Evolutionary conservation across 2,797 vertebrate species (phyloP).

Genomic region (Arnoldichthys spilopterus): DNA sequence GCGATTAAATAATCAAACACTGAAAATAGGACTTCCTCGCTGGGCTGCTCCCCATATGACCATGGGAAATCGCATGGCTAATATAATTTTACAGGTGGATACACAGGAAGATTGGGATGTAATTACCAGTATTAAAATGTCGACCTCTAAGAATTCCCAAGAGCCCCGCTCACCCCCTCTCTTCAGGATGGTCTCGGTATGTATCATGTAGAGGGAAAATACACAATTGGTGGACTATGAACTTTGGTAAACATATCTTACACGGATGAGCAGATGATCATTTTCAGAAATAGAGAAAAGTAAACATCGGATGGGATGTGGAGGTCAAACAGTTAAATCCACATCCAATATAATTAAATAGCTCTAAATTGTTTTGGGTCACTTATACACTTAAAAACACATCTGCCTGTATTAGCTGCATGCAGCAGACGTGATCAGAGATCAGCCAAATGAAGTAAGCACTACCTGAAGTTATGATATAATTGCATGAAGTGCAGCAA

Average conservation of each 20-base stretch:
- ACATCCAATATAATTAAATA: conserved; percentile 53
- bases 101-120: conserved; percentile 58
- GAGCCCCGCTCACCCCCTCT: conserved; percentile 39
- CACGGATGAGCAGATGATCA: conserved; percentile 32
- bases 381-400: conserved; percentile 18
- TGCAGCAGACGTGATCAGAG: background rate
- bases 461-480: background rate
- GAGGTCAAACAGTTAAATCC: conserved; percentile 48
- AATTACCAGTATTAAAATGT: conserved; percentile 64
- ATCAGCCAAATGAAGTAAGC: background rate
- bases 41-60: conserved; percentile 51
- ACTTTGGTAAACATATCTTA: conserved; percentile 49
- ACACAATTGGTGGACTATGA: conserved; percentile 53
- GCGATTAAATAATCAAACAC: conserved; percentile 60
- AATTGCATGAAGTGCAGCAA: background rate
- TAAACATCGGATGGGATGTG: conserved; percentile 36
- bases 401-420: background rate
- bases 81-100: conserved; percentile 63
- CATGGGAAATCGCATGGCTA: conserved; percentile 61
- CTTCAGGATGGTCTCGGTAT: conserved; percentile 41
- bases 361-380: conserved; percentile 42
- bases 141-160: conserved; percentile 50
- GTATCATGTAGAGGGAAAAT: conserved; percentile 47
- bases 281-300: conserved; percentile 46
- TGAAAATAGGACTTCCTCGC: conserved; percentile 46